Evolutionary conservation across 2,797 vertebrate species (phyloP).

Genomic region (Trachops cirrhosus): DNA sequence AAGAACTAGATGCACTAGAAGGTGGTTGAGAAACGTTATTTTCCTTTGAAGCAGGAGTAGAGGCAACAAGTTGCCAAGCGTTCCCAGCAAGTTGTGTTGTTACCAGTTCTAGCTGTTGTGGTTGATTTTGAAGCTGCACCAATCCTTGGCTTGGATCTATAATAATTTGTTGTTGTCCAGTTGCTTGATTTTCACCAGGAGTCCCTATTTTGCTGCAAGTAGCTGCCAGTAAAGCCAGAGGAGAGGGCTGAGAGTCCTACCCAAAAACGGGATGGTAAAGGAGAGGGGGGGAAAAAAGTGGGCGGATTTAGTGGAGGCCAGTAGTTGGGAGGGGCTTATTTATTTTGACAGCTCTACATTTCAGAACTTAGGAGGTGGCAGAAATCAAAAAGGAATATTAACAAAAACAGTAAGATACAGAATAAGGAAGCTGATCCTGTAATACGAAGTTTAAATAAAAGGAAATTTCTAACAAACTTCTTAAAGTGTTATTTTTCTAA

Average conservation of each 20-base stretch:
- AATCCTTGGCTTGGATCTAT: slow-evolving; percentile 95
- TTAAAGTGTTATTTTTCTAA: slow-evolving; percentile 50
- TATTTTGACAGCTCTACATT: slow-evolving; percentile 68
- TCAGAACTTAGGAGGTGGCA: slow-evolving; percentile 69
- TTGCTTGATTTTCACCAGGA: slow-evolving; percentile 89
- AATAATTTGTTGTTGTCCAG: slow-evolving; percentile 93
- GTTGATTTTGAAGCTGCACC: slow-evolving; percentile 90
- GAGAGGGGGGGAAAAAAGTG: slow-evolving; percentile 80
- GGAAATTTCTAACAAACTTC: slow-evolving; percentile 60
- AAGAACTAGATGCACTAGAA: slow-evolving; percentile 85
- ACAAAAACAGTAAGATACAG: slow-evolving; percentile 52
- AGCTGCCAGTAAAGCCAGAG: slow-evolving; percentile 96
- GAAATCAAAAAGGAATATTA: slow-evolving; percentile 56
- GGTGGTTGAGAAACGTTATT: slow-evolving; percentile 89
- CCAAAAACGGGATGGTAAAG: slow-evolving; percentile 72
- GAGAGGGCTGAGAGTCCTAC: slow-evolving; percentile 98
- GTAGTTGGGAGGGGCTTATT: slow-evolving; percentile 79
- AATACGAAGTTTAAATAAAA: slow-evolving; percentile 68
- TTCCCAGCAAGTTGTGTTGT: slow-evolving; percentile 96
- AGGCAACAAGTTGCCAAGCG: slow-evolving; percentile 97
- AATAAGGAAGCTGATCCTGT: slow-evolving; percentile 66
- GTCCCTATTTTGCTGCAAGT: slow-evolving; percentile 99
- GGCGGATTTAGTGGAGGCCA: slow-evolving; percentile 89
- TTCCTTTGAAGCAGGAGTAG: slow-evolving; percentile 92
- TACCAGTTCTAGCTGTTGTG: slow-evolving; percentile 96